Percentiles rank a stretch among this genome's conserved stretches.
phyloP scores from a whole-genome alignment of 2,888 invertebrate species.

The Molorchus minor region DNA sequence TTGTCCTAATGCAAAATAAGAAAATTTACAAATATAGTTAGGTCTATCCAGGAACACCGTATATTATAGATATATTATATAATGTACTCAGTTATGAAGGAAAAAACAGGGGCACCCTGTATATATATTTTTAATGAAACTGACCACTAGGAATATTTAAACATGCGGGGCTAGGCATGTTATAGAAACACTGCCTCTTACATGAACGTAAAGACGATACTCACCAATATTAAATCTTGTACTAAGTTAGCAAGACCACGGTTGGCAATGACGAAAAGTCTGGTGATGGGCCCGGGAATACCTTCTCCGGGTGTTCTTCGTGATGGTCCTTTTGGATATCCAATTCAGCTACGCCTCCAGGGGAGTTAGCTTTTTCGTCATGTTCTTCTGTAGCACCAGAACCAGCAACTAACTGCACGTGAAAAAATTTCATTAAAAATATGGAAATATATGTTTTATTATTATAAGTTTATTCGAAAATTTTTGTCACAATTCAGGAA shows the following conservation, averaged over 20 bases:
- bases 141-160: too few relatives aligned
- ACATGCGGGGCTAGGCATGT: too few relatives aligned
- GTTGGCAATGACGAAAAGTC: conserved; percentile 87
- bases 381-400: conserved; percentile 73
- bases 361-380: conserved; percentile 67
- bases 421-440: conserved; percentile 2
- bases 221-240: conserved; percentile 87
- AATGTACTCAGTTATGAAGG: too few relatives aligned
- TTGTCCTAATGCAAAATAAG: too few relatives aligned
- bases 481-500: not conserved
- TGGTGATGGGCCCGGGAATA: conserved; percentile 86
- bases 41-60: too few relatives aligned
- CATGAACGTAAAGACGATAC: too few relatives aligned
- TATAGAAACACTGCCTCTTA: too few relatives aligned
- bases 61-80: too few relatives aligned
- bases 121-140: too few relatives aligned
- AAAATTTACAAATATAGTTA: too few relatives aligned
- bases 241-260: conserved; percentile 86
- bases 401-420: conserved; percentile 76
- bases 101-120: too few relatives aligned
- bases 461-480: not conserved
- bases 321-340: conserved; percentile 66
- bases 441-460: not conserved
- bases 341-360: conserved; percentile 66
- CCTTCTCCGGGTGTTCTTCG: conserved; percentile 84